Conservation (phyloP, 2,113 vertebrate genomes). For the Anser cygnoides region DNA sequence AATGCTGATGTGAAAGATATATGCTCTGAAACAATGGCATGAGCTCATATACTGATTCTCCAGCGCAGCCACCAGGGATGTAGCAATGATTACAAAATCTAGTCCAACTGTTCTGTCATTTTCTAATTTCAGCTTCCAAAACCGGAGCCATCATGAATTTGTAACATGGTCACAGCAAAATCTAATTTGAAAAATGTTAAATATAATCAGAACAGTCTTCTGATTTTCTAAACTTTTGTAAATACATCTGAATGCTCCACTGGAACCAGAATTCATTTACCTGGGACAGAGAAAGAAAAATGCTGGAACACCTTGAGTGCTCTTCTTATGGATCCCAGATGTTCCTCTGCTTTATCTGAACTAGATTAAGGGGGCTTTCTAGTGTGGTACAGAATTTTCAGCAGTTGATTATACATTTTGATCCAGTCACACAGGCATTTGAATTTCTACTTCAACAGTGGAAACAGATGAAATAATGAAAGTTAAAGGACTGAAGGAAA, state of each 20-base stretch:
- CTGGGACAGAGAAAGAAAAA: neutral
- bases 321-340: neutral
- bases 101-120: accelerated
- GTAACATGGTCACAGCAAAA: neutral
- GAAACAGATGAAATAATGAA: neutral
- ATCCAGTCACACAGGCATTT: neutral
- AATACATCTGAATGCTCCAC: neutral
- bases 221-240: neutral
- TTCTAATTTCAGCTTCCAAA: neutral
- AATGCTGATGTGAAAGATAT: neutral
- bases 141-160: neutral
- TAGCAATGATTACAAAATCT: neutral
- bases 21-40: neutral
- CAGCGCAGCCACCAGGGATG: neutral
- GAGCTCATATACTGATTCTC: neutral
- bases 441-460: neutral
- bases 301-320: neutral
- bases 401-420: neutral
- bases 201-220: neutral
- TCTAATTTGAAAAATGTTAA: neutral
- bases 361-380: neutral
- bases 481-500: neutral
- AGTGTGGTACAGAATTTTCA: neutral
- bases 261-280: neutral
- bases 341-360: neutral